Conservation (phyloP, 2,797 vertebrate species). For the Onychomys arenicola region DNA sequence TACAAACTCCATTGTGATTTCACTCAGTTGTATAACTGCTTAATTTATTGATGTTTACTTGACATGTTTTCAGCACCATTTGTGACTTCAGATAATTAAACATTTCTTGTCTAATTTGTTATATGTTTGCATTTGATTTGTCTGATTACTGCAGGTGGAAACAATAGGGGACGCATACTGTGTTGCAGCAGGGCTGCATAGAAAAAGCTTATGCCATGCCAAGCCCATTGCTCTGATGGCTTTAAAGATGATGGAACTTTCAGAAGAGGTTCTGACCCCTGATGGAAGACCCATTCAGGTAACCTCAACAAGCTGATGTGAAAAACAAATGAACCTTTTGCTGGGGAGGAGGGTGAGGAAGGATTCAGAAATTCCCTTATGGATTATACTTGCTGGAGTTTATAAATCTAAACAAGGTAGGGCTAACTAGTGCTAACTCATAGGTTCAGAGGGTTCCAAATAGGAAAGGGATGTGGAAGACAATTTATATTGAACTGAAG, state of each 20-base stretch:
- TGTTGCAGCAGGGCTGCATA: conserved; percentile 96
- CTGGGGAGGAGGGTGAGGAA: too few species aligned
- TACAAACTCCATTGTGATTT: conserved; percentile 85
- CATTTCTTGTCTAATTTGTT: conserved; percentile 72
- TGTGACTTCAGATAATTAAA: conserved; percentile 80
- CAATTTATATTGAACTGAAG: neutral
- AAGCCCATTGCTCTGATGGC: conserved; percentile 98
- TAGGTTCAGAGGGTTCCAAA: neutral
- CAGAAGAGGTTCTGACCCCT: conserved; percentile 98
- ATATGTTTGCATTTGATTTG: conserved; percentile 76
- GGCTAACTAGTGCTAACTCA: neutral
- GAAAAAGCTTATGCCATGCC: conserved; percentile 96
- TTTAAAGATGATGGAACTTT: conserved; percentile 99
- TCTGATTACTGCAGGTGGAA: conserved; percentile 93
- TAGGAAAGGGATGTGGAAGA: neutral
- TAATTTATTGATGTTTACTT: conserved; percentile 84
- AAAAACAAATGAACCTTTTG: neutral
- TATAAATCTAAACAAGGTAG: neutral
- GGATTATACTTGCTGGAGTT: neutral
- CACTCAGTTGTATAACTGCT: conserved; percentile 81
- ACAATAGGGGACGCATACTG: conserved; percentile 99
- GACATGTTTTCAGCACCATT: conserved; percentile 78
- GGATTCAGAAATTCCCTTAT: neutral
- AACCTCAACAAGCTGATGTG: conserved; percentile 49
- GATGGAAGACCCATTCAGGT: conserved; percentile 98